Base-by-base conservation (phyloP, 2,888 invertebrate species). In the Vanessa cardui region DNA sequence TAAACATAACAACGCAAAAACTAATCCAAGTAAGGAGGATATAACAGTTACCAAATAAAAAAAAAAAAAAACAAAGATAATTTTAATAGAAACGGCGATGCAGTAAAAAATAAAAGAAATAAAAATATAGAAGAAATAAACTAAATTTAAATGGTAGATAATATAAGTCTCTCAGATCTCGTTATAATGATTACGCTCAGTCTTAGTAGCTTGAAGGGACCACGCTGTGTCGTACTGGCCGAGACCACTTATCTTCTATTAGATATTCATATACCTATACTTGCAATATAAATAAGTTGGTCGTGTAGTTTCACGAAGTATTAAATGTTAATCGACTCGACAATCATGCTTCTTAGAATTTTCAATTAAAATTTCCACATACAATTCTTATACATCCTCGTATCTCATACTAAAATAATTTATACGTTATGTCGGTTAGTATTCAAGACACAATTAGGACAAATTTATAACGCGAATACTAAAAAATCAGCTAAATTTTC, bases 261-360 rank as follows among this genome's bases (percentile, higher is more conserved):
- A 59, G 64, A 64, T 46, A 64, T 52, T 59, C 52, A 59, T 31
- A 59, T 52, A 45, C 64, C 31, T 20, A 45, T 45, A 59, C 58
- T 59, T 31, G 59, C 44, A 64, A 46, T 39, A 56, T 33, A 64
- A 50, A 60, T 60, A 60, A 46, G 49, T 58, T 44, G 18, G 31
- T 6, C 59, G 50, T 59, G 45, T 31, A 52, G 59, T 59, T 50
- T 31, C 64, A 64, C 33, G 49, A 58, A 45, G 52, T 26, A 58
- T 56, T 64, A 58, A 64, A 64, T 58, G 46, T 20, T 60, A 54
- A 65, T 52, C 52, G 50, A 60, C 18, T 15, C 26, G 26, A 50
- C 46, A 65, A 54, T 65, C 52, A 60, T 33, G 46, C 60, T 54
- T 60, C 65, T 45, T 54, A 60, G 65, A 60, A 65, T 46, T 20